Percentiles rank a stretch among this genome's conserved stretches.
Evolutionary conservation across 1,140 invertebrate genomes (phyloP).

Genomic region (Camponotus vicinus): DNA sequence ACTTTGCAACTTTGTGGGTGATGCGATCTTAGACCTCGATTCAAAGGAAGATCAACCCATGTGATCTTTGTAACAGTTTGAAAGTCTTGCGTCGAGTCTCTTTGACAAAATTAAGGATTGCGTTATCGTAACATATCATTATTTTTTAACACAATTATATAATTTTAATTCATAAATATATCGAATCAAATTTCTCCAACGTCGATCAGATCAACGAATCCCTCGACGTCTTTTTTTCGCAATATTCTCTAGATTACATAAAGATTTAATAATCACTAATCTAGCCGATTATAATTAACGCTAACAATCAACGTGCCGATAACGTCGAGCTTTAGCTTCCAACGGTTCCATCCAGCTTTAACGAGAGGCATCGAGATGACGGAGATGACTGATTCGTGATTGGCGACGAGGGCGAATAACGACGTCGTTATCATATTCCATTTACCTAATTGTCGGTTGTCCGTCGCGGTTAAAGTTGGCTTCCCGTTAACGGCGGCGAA

Average conservation of each 20-base stretch:
- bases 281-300: not conserved
- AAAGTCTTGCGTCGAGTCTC: not conserved
- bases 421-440: conserved; percentile 48
- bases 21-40: not conserved
- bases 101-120: not conserved
- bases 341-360: not conserved
- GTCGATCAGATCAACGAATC: no score
- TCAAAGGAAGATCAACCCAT: not conserved
- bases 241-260: not conserved
- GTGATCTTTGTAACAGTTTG: not conserved
- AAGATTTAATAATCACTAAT: not conserved
- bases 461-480: conserved; percentile 32
- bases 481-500: conserved; percentile 24
- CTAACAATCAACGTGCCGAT: not conserved
- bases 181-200: no score
- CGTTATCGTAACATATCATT: not conserved
- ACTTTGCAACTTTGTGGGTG: not conserved
- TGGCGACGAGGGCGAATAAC: conserved; percentile 8
- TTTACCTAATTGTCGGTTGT: conserved; percentile 60
- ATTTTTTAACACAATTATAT: not conserved
- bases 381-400: conserved; percentile 7
- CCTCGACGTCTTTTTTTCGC: no score
- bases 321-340: not conserved
- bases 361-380: not conserved
- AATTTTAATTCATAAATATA: not conserved